Conservation (phyloP, 2,797 vertebrate species). For the Orestias chungarensis region DNA sequence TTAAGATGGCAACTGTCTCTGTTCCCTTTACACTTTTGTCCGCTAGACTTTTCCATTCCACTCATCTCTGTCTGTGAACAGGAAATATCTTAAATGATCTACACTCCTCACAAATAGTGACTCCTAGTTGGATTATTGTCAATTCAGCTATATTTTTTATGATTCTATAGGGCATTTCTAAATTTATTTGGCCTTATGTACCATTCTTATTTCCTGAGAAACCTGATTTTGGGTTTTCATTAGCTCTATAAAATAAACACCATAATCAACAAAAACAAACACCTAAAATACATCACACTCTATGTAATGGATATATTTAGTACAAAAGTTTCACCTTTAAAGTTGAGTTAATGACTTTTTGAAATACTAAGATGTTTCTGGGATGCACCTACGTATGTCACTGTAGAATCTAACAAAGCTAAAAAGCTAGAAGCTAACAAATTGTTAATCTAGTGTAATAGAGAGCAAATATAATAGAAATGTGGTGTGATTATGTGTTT, state of each 20-base stretch:
- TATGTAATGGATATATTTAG: background rate
- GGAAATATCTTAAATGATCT: background rate
- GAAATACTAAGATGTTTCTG: background rate
- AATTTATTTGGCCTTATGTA: background rate
- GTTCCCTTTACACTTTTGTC: background rate
- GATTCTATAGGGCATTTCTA: background rate
- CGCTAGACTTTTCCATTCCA: background rate
- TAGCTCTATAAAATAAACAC: background rate
- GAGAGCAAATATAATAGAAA: background rate
- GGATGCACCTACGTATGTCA: background rate
- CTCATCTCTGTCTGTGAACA: background rate
- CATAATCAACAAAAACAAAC: background rate
- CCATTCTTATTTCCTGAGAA: background rate
- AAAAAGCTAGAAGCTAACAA: background rate
- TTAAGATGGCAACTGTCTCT: background rate
- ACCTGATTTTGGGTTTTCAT: background rate
- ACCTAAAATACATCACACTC: background rate
- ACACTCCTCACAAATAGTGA: background rate
- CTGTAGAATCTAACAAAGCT: no score
- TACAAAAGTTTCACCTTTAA: background rate
- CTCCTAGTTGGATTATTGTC: background rate
- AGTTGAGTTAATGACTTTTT: background rate
- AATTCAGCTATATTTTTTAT: background rate
- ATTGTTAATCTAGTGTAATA: background rate
- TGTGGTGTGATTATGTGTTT: background rate